Conservation (phyloP, 1,140 invertebrate genomes). For the Zaprionus inermis region DNA sequence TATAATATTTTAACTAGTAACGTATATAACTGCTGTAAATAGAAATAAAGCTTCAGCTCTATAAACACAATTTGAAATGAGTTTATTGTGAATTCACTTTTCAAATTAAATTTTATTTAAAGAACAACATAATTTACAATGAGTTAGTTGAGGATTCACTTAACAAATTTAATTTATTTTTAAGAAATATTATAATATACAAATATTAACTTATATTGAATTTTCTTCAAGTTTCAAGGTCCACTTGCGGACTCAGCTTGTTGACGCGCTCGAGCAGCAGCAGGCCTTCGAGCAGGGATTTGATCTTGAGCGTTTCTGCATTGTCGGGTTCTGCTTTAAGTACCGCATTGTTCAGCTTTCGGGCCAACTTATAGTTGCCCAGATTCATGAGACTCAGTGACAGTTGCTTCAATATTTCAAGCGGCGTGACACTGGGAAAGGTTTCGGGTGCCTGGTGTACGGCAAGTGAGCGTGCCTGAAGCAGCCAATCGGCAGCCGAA, state of each 20-base stretch:
- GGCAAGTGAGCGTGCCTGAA: conserved; percentile 88
- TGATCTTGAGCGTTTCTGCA: conserved; percentile 36
- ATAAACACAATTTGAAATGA: neutral
- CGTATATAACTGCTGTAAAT: neutral
- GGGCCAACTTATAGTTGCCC: conserved; percentile 61
- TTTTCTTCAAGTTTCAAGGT: neutral
- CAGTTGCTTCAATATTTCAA: conserved; percentile 48
- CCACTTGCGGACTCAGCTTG: neutral
- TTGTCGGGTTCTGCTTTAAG: conserved; percentile 43
- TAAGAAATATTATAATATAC: neutral
- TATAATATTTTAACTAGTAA: neutral
- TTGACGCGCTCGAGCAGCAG: conserved; percentile 29
- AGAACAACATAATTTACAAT: neutral
- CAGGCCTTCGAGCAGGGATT: conserved; percentile 23
- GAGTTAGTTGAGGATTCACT: neutral
- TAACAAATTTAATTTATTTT: neutral
- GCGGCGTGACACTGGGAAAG: conserved; percentile 34
- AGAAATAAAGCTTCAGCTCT: neutral
- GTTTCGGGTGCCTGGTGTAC: neutral
- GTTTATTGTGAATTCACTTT: neutral
- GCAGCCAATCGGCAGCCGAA: conserved; percentile 97
- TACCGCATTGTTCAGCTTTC: conserved; percentile 56
- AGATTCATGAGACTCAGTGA: conserved; percentile 20
- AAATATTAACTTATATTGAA: neutral
- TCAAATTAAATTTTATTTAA: neutral